phyloP scores from a whole-genome alignment of 1,140 invertebrate genomes.

The Lordiphosa clarofinis region DNA sequence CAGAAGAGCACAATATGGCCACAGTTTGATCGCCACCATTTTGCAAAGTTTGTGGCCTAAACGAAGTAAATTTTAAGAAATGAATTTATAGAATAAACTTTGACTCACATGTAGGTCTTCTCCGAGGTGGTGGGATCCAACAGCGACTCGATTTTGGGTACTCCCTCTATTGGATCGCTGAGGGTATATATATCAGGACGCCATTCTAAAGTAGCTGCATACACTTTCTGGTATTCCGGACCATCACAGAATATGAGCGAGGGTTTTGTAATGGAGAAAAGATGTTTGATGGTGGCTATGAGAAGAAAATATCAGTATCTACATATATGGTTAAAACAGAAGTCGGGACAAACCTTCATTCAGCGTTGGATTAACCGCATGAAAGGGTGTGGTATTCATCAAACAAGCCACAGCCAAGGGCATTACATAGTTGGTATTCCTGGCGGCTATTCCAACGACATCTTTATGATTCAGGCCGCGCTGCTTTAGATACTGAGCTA shows the following conservation, averaged over 20 bases:
- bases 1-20: slow-evolving; percentile 82
- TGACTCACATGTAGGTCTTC: slow-evolving; percentile 55
- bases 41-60: slow-evolving; percentile 50
- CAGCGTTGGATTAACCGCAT: slow-evolving; percentile 49
- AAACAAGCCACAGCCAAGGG: slow-evolving; percentile 59
- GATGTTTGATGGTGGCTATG: slow-evolving; percentile 48
- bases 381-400: slow-evolving; percentile 65
- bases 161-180: slow-evolving; percentile 40
- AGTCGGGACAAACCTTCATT: slow-evolving; percentile 40
- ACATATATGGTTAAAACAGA: background rate
- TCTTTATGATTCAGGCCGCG: slow-evolving; percentile 55
- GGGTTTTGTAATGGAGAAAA: slow-evolving; percentile 59
- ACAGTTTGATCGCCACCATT: slow-evolving; percentile 59
- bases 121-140: slow-evolving; percentile 53
- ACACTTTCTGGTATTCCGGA: slow-evolving; percentile 53
- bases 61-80: background rate
- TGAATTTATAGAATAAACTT: too few relatives aligned
- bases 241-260: slow-evolving; percentile 68
- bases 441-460: slow-evolving; percentile 62
- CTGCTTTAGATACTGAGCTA: slow-evolving; percentile 57
- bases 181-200: slow-evolving; percentile 61
- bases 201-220: slow-evolving; percentile 41
- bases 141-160: slow-evolving; percentile 54
- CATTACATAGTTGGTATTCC: slow-evolving; percentile 61
- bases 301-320: background rate